Evolutionary conservation across 2,888 invertebrate species (phyloP), one percentile per base, ranked within the genome.

Genomic region (Andrena haemorrhoa): DNA sequence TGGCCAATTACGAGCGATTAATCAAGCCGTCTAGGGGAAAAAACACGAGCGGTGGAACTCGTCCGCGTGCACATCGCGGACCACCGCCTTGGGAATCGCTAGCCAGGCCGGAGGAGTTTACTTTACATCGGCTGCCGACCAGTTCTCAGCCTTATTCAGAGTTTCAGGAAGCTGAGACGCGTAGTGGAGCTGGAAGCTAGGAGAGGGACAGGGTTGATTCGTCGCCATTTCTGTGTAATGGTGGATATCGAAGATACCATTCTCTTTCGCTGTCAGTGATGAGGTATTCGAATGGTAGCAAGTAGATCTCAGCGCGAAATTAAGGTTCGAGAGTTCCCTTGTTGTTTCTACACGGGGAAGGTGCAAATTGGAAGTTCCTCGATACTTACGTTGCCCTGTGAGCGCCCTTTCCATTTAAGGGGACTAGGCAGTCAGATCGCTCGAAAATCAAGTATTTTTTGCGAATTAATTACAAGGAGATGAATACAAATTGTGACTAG

Each of bases 1-100:
- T 20, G 71, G 64, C 72, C 88, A 86, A 88, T 86, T 86, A 88
- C 83, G 65, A 68, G 69, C 80, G 86, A 86, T 88, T 86, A 86
- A 86, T 86, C 83, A 86, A 35, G 66, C 65, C 31, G 23, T 41
- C 73, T 61, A 61, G 69, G 70, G 53, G 26, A 61, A 73, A 56
- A 60, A 74, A 66, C 76, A 23, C 63, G 6, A 16, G 26, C 61
- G 2, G 29, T 6, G 75, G 41, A 84, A 86, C 63, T 53, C 70
- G 69, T 85, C 75, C 65, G 60, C 12, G 76, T 33, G 47, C 49
- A 53, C 35, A 56, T 49, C 33, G 64, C 60, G 73, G 12, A 74
- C 60, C 65, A 23, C 61, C 70, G 71, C 53, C 77, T 77, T 79
- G 86, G 70, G 75, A 86, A 79, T 56, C 75, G 75, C 53, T 31